phyloP scores from a whole-genome alignment of 2,113 vertebrate genomes.

The Cairina moschata region DNA sequence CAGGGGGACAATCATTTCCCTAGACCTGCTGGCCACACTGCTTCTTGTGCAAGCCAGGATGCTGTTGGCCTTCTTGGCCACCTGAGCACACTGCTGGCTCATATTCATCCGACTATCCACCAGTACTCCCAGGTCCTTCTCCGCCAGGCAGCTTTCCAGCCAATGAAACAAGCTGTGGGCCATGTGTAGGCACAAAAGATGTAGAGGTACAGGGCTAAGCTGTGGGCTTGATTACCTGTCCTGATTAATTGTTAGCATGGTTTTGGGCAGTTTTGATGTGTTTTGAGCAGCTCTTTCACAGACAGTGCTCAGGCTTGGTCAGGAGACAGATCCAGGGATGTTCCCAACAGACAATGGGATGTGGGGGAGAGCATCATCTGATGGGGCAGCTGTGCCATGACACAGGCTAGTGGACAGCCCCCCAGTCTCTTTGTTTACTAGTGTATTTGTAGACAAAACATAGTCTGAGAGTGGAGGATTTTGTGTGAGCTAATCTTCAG shows the following conservation, averaged over 20 bases:
- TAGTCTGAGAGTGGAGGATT: neutral
- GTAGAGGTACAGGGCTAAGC: neutral
- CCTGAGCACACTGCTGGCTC: too few relatives aligned
- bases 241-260: neutral
- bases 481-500: neutral
- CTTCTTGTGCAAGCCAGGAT: too few relatives aligned
- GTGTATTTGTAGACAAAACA: neutral
- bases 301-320: neutral
- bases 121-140: too few relatives aligned
- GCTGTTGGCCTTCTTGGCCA: too few relatives aligned
- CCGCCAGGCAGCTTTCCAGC: too few relatives aligned
- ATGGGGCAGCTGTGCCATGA: fast-evolving
- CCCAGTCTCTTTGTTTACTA: neutral
- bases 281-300: neutral
- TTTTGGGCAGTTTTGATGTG: neutral
- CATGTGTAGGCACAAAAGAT: neutral
- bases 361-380: fast-evolving
- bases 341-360: neutral
- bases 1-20: too few relatives aligned
- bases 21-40: too few relatives aligned
- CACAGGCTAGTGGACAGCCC: neutral
- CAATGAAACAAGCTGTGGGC: neutral
- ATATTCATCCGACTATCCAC: too few relatives aligned
- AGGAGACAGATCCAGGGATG: neutral
- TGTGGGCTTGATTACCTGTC: neutral